Conservation (phyloP, 2,113 vertebrate genomes). For the Platysteira castanea region DNA sequence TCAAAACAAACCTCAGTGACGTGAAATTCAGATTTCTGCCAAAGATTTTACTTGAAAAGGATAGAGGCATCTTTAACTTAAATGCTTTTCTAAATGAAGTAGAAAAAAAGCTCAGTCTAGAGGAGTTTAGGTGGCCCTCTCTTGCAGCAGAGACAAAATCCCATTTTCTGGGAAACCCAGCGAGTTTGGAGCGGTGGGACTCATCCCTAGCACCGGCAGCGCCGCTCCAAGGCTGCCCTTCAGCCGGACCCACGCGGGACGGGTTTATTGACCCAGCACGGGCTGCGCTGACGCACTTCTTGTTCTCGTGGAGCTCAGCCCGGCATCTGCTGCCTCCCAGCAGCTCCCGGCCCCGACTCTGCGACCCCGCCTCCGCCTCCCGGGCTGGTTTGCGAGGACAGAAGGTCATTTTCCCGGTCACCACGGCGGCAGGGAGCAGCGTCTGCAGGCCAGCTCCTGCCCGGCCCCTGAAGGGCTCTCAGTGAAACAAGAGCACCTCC, state of each 20-base stretch:
- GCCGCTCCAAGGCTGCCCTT: neutral
- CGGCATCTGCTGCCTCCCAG: neutral
- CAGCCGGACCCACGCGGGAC: fast-evolving
- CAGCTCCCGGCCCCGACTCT: neutral
- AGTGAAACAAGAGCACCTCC: neutral
- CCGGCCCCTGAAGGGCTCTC: neutral
- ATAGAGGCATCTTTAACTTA: neutral
- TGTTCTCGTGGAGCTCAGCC: neutral
- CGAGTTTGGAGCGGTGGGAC: fast-evolving
- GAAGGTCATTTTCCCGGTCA: neutral
- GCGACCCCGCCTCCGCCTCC: neutral
- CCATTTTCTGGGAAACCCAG: neutral
- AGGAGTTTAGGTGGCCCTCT: neutral
- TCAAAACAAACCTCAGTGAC: neutral
- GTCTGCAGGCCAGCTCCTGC: neutral
- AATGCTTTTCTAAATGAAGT: neutral
- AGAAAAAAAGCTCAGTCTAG: neutral
- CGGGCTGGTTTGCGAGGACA: neutral
- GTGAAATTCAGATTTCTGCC: neutral
- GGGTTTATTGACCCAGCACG: neutral
- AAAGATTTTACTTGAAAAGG: neutral
- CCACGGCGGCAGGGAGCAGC: neutral
- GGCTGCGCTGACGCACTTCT: neutral
- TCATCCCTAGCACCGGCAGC: fast-evolving
- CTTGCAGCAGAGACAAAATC: neutral